These are phyloP conservation scores for Junonia oenone DNA, from an alignment of 2,888 invertebrate genomes.

Conservation along the genomic window DNA sequence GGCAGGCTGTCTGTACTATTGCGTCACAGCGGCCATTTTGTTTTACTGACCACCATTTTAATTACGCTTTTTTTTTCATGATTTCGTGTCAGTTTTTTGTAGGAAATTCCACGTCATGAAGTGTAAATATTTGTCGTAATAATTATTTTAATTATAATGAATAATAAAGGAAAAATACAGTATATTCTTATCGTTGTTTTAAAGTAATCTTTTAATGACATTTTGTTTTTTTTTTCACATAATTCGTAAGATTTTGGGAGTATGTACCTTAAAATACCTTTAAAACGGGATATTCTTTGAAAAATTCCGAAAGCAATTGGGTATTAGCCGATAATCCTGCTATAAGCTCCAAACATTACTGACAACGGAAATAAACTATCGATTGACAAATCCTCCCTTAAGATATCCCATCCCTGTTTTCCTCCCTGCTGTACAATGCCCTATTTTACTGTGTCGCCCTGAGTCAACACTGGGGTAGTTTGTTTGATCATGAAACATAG, in stretches of 20 bases:
- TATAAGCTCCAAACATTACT: not conserved
- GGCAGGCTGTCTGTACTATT: constrained; percentile 46
- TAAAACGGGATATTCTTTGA: too few species aligned
- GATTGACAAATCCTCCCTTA: constrained; percentile 10
- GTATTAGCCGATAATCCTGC: not conserved
- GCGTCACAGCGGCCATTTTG: constrained; percentile 45
- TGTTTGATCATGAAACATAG: constrained; percentile 6
- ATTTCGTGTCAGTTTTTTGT: too few species aligned
- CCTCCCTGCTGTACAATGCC: constrained; percentile 3
- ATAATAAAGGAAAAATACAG: too few species aligned
- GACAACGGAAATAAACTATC: constrained; percentile 2
- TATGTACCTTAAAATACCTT: too few species aligned
- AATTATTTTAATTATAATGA: too few species aligned
- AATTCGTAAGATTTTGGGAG: too few species aligned
- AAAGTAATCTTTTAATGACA: too few species aligned
- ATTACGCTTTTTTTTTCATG: too few species aligned
- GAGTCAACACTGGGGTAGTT: constrained; percentile 13
- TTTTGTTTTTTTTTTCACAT: too few species aligned
- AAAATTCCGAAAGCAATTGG: not conserved
- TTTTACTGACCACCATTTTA: constrained; percentile 10
- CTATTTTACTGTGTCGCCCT: constrained; percentile 12
- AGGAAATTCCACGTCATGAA: too few species aligned
- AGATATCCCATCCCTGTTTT: constrained; percentile 3
- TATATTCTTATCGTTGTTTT: too few species aligned
- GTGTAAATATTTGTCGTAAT: too few species aligned